These are phyloP conservation scores for Petrocephalus zakoni DNA, from an alignment of 2,113 vertebrate genomes.

Conservation along the genomic window DNA sequence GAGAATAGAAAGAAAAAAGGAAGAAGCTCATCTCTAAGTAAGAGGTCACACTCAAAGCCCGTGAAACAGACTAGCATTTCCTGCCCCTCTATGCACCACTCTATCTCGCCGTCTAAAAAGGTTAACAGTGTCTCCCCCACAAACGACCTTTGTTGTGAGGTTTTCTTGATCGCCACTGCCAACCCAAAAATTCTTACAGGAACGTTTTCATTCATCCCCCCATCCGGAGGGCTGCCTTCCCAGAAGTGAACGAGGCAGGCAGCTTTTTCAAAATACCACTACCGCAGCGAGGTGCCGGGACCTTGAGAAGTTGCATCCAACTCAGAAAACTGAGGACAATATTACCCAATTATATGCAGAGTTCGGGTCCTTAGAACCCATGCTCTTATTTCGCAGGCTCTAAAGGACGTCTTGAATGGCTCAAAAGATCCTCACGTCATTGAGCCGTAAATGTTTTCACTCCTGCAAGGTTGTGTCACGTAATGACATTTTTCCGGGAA, in stretches of 20 bases:
- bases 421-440: not conserved
- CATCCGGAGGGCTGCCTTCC: not conserved
- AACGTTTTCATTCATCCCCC: not conserved
- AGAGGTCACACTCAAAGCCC: conserved; percentile 6
- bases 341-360: not conserved
- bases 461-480: not conserved
- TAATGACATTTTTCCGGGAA: not conserved
- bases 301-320: not conserved
- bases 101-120: not conserved
- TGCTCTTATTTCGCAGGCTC: not conserved
- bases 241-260: not conserved
- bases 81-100: not conserved
- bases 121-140: not conserved
- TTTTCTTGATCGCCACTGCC: not conserved
- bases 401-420: not conserved
- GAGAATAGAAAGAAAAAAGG: not conserved
- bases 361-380: not conserved
- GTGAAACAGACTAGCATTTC: not conserved
- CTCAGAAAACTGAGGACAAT: not conserved
- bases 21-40: not conserved
- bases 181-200: not conserved
- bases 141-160: not conserved
- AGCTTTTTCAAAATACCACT: not conserved
- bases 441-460: not conserved
- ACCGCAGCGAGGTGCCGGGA: not conserved